Evolutionary conservation across 2,113 vertebrate genomes (phyloP).

Genomic region (Panurus biarmicus): DNA sequence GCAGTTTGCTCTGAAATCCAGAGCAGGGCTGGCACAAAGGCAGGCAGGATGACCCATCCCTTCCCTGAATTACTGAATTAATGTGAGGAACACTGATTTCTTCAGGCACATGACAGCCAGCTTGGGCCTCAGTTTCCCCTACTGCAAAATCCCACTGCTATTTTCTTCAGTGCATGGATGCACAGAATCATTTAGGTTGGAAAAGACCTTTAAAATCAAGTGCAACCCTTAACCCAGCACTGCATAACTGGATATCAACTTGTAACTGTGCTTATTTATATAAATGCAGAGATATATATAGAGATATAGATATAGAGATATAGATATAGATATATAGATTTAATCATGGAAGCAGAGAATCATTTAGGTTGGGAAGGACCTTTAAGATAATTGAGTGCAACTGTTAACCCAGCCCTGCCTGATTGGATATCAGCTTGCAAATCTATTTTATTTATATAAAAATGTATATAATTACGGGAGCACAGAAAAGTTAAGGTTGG

Average conservation of each 20-base stretch:
- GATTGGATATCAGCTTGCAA: neutral
- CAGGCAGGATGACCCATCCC: rapidly evolving
- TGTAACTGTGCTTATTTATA: neutral
- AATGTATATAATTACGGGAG: neutral
- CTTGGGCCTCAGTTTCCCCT: neutral
- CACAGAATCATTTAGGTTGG: neutral
- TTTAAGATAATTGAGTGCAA: neutral
- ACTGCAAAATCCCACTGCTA: neutral
- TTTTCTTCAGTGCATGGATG: neutral
- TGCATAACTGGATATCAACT: neutral
- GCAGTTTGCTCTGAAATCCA: neutral
- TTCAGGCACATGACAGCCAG: neutral
- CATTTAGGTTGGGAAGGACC: neutral
- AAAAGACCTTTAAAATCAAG: neutral
- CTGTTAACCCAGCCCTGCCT: neutral
- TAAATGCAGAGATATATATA: neutral
- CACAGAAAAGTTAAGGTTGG: neutral
- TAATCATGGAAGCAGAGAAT: neutral
- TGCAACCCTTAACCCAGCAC: neutral
- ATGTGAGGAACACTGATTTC: no score
- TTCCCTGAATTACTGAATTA: neutral
- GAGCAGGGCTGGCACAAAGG: neutral
- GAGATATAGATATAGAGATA: neutral
- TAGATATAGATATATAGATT: neutral
- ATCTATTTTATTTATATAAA: neutral